phyloP scores from a whole-genome alignment of 2,888 invertebrate species.

The Acanthosepion esculentum region DNA sequence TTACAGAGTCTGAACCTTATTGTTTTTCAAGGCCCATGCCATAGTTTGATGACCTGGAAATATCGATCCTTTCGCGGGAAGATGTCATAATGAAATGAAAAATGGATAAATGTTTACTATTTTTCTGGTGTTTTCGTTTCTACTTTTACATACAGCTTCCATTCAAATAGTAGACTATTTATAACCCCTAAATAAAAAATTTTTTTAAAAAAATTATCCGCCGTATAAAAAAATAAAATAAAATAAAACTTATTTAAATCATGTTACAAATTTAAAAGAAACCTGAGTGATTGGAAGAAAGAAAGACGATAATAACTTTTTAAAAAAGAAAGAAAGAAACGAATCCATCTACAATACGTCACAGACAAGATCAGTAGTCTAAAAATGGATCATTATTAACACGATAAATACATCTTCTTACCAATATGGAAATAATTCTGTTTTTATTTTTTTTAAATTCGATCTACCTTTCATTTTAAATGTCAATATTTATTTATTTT shows the following conservation, averaged over 20 bases:
- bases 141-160: no score
- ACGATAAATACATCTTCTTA: background rate
- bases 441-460: background rate
- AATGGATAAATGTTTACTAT: background rate
- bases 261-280: no score
- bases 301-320: no score
- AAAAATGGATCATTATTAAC: background rate
- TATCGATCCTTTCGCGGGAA: background rate
- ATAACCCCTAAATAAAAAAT: no score
- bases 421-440: background rate
- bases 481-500: background rate
- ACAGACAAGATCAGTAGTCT: background rate
- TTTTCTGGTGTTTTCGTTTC: background rate
- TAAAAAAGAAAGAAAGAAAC: background rate
- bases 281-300: no score
- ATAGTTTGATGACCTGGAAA: no score
- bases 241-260: no score
- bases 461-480: background rate
- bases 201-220: no score
- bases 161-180: no score
- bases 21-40: no score
- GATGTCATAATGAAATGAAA: background rate
- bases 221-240: no score
- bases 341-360: background rate
- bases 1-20: no score